phyloP scores from a whole-genome alignment of 2,888 invertebrate species.

The Lycaena phlaeas region DNA sequence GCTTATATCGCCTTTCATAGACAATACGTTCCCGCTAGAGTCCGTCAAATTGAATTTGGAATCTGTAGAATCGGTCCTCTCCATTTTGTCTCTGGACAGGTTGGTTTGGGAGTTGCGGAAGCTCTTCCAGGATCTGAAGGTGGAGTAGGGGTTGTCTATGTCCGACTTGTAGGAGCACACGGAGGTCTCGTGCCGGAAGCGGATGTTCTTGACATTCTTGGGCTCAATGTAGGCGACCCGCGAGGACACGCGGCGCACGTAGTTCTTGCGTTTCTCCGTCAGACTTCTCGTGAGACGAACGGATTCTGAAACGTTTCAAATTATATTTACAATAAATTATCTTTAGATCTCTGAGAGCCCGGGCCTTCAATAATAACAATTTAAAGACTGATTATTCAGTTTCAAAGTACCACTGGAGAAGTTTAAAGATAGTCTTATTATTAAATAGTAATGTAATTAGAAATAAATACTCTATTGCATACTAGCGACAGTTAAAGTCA shows the following conservation, averaged over 20 bases:
- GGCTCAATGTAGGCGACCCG: conserved; percentile 62
- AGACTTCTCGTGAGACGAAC: conserved; percentile 67
- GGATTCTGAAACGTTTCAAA: conserved; percentile 64
- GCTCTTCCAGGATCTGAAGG: conserved; percentile 63
- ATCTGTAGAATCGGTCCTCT: conserved; percentile 28
- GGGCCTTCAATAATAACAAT: too few species aligned
- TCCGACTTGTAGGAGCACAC: conserved; percentile 55
- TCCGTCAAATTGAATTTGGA: conserved; percentile 49
- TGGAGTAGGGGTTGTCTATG: conserved; percentile 50
- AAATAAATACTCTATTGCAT: too few species aligned
- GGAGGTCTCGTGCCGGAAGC: conserved; percentile 53
- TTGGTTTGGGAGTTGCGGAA: conserved; percentile 54
- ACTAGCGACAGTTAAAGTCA: too few species aligned
- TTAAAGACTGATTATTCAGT: too few species aligned
- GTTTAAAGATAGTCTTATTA: too few species aligned
- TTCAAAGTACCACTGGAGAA: too few species aligned
- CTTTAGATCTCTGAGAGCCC: too few species aligned
- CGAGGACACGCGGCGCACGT: conserved; percentile 76
- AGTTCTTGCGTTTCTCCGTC: conserved; percentile 77
- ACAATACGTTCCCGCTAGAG: conserved; percentile 39
- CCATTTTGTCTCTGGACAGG: conserved; percentile 37
- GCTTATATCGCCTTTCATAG: conserved; percentile 41
- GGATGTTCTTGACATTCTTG: conserved; percentile 32
- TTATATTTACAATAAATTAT: too few species aligned
- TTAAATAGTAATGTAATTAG: too few species aligned